Evolutionary conservation across 2,888 invertebrate genomes (phyloP).

Genomic region (Orgyia antiqua): DNA sequence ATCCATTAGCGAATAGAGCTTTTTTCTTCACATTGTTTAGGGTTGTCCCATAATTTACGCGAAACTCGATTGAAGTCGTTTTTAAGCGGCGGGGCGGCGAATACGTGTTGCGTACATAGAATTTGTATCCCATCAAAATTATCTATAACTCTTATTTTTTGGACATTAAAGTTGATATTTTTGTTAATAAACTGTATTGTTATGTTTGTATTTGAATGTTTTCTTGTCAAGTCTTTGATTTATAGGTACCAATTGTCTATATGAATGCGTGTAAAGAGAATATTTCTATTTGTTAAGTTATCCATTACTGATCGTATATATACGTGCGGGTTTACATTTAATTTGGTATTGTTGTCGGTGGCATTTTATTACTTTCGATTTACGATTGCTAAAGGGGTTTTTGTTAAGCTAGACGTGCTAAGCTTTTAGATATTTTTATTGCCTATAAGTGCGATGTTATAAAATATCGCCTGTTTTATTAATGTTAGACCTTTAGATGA

Average conservation of each 20-base stretch:
- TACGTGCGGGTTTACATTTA: conserved; percentile 65
- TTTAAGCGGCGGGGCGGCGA: conserved; percentile 71
- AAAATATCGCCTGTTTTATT: conserved; percentile 5
- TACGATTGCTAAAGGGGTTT: conserved; percentile 47
- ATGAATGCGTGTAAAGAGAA: conserved; percentile 69
- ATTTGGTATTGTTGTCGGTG: conserved; percentile 65
- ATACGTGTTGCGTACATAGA: conserved; percentile 35
- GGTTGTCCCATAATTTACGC: conserved; percentile 74
- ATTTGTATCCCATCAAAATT: conserved; percentile 1
- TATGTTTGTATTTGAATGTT: conserved; percentile 45
- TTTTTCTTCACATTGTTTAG: conserved; percentile 65
- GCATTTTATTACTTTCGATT: conserved; percentile 58
- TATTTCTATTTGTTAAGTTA: conserved; percentile 64
- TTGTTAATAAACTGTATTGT: conserved; percentile 4
- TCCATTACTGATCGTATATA: conserved; percentile 49
- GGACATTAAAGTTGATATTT: conserved; percentile 24
- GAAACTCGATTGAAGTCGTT: conserved; percentile 66
- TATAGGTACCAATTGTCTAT: conserved; percentile 70
- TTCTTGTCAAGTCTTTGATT: conserved; percentile 75
- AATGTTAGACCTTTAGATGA: neutral
- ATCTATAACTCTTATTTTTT: conserved; percentile 15
- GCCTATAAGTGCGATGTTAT: conserved; percentile 17
- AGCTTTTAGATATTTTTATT: conserved; percentile 30
- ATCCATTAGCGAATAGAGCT: conserved; percentile 72
- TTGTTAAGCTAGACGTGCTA: conserved; percentile 19